These are phyloP conservation scores for Heliconius hewitsoni DNA, from an alignment of 1,140 invertebrate genomes.

Conservation along the genomic window DNA sequence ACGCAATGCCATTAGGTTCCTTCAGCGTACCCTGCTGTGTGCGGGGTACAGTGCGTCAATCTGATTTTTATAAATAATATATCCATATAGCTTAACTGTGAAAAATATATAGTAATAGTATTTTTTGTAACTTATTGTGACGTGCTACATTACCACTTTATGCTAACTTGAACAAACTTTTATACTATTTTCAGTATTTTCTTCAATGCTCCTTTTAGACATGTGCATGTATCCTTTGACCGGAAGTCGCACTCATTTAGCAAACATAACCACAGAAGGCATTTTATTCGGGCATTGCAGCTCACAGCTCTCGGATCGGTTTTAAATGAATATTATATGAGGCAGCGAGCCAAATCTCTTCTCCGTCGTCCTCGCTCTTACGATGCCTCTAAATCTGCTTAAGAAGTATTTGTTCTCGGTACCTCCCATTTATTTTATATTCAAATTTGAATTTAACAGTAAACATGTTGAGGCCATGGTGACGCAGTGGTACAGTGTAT, in stretches of 20 bases:
- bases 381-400: constrained; percentile 17
- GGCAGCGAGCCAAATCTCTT: constrained; percentile 26
- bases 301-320: constrained; percentile 7
- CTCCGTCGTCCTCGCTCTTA: constrained; percentile 17
- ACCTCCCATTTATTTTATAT: neutral
- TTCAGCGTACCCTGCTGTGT: too few species aligned
- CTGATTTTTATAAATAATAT: too few species aligned
- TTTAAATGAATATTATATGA: constrained; percentile 32
- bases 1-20: too few species aligned
- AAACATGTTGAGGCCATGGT: neutral
- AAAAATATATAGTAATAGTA: too few species aligned
- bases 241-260: neutral
- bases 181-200: neutral
- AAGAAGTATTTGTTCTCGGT: constrained; percentile 12
- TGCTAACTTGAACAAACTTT: neutral
- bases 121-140: too few species aligned
- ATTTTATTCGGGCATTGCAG: neutral
- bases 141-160: too few species aligned
- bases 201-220: neutral
- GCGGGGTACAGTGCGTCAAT: too few species aligned
- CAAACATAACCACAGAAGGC: constrained; percentile 5
- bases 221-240: neutral
- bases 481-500: too few species aligned
- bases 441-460: neutral
- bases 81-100: too few species aligned